Conservation (phyloP, 2,888 invertebrate species). For the Leptinotarsa rubiginosa region DNA sequence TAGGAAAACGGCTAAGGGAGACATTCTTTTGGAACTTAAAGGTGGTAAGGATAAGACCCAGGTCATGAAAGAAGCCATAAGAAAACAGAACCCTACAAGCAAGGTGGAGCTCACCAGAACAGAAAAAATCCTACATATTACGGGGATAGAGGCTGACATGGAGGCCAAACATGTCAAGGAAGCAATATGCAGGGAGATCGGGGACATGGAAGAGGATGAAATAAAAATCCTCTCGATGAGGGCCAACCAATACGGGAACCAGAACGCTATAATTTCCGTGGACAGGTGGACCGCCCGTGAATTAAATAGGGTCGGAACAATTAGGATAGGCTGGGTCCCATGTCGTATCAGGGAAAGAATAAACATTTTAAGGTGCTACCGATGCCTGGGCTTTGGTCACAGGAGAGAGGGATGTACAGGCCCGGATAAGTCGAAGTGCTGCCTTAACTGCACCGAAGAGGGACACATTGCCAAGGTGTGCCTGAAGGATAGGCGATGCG, state of each 20-base stretch:
- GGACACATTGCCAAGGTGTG: not conserved
- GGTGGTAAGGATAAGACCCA: not conserved
- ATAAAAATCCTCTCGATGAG: not conserved
- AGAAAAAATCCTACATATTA: not conserved
- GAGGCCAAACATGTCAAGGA: not conserved
- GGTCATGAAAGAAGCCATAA: not conserved
- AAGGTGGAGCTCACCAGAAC: not conserved
- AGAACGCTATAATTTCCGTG: not conserved
- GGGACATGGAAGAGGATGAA: not conserved
- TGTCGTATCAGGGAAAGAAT: not conserved
- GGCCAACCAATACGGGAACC: not conserved
- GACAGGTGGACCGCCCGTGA: not conserved
- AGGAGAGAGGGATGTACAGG: not conserved
- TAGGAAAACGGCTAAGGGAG: not conserved
- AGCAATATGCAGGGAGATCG: not conserved
- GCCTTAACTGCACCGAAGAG: slow-evolving; percentile 3
- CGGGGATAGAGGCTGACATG: not conserved
- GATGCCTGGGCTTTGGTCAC: not conserved
- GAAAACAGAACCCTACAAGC: not conserved
- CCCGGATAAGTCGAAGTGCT: not conserved
- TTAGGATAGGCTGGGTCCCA: slow-evolving; percentile 1
- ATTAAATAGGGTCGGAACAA: not conserved
- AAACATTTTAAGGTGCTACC: not conserved
- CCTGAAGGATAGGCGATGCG: not conserved
- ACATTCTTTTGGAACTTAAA: not conserved